Base-by-base conservation (phyloP, 2,113 vertebrate genomes). In the Albula goreensis region DNA sequence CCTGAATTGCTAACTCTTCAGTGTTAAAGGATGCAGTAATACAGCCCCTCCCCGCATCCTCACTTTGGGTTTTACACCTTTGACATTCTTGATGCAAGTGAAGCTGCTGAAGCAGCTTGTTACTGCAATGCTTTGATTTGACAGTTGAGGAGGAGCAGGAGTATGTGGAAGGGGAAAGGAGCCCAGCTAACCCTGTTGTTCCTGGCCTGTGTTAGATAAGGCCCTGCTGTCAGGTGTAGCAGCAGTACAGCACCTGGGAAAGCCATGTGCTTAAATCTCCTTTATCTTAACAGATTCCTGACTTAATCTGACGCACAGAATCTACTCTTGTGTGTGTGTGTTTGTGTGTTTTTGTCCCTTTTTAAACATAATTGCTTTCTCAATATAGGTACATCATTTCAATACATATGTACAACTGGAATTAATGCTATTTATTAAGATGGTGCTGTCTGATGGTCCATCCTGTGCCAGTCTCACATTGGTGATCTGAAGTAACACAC, bases 321-420 rank as follows among this genome's bases (percentile, higher is more conserved):
- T 2, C 10, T 8, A n/a, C 70, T 74, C 22, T 74, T 2, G n/a
- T 25, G n/a, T 31, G 4, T 25, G 6, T 70, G 4, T 19, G 22
- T 4, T 5, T 74, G 10, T n/a, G n/a, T 74, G 22, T 74, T 25
- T 25, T 74, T n/a, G 6, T 56, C 12, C 12, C n/a, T 74, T 74
- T 74, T 74, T 74, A 25, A 31, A 74, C n/a, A 25, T 31, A 41
- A 41, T 1, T 41, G 31, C 31, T 41, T 41, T 41, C 31, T 74
- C 22, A 74, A 74, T 74, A 74, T 77, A 78, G 53, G 83, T 84
- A 50, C 12, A 31, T 66, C 17, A 77, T n/a, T 70, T 25, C 51
- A 53, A 5, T 78, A n/a, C 11, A 78, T n/a, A 52, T 80, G 70
- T 74, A 15, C 52, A 84, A 41, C 70, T 52, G 70, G 5, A 84